These are phyloP conservation scores for Aporrectodea caliginosa DNA, from an alignment of 1,140 invertebrate species.

Conservation along the genomic window DNA sequence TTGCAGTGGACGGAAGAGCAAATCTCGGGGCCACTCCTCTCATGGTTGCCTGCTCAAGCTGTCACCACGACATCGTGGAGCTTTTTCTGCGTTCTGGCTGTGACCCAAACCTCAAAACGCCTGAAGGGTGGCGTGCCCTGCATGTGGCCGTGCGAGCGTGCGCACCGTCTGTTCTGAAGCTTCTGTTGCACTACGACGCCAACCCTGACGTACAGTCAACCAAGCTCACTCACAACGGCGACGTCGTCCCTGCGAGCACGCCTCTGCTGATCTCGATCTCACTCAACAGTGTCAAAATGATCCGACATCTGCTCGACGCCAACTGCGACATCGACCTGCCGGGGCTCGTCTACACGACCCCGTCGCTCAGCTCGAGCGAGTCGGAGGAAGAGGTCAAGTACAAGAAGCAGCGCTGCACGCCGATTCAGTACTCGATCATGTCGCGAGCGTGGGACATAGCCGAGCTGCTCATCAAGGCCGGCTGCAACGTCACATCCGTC, in stretches of 20 bases:
- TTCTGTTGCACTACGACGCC: slow-evolving; percentile 19
- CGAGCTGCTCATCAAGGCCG: slow-evolving; percentile 34
- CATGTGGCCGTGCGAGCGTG: slow-evolving; percentile 32
- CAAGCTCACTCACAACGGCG: slow-evolving; percentile 28
- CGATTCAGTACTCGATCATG: slow-evolving; percentile 28
- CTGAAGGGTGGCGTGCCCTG: slow-evolving; percentile 32
- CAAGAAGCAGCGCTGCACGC: slow-evolving; percentile 26
- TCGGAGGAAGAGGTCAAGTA: slow-evolving; percentile 29
- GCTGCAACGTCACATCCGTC: slow-evolving; percentile 26
- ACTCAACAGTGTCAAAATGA: slow-evolving; percentile 29
- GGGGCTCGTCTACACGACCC: slow-evolving; percentile 24
- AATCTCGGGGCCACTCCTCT: slow-evolving; percentile 33
- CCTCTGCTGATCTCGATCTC: slow-evolving; percentile 33
- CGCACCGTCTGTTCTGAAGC: slow-evolving; percentile 24
- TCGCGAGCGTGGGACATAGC: slow-evolving; percentile 33
- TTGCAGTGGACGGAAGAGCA: slow-evolving; percentile 19
- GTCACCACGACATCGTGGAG: slow-evolving; percentile 25
- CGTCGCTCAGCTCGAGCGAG: slow-evolving; percentile 30
- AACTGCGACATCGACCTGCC: slow-evolving; percentile 30
- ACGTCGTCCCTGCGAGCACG: slow-evolving; percentile 29
- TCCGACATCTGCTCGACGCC: slow-evolving; percentile 29
- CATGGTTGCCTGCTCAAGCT: slow-evolving; percentile 32
- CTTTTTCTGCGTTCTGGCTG: slow-evolving; percentile 17
- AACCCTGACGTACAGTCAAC: slow-evolving; percentile 25
- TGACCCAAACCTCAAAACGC: slow-evolving; percentile 23